Evolutionary conservation across 1,140 invertebrate species (phyloP), one percentile per base, ranked within the genome.

Genomic region (Meloidogyne hapla): DNA sequence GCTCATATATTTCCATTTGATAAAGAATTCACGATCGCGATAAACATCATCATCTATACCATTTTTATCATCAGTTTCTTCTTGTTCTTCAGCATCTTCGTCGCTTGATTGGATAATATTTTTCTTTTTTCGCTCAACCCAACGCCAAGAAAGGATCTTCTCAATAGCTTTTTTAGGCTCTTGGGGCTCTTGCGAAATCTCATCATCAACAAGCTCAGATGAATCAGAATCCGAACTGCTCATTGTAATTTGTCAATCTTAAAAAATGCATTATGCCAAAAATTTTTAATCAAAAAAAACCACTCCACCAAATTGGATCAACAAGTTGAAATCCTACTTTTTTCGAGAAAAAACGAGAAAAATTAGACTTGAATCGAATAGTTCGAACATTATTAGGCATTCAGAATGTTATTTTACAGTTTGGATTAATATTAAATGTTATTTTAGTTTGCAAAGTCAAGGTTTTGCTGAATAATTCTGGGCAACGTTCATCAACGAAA

Each of bases 101-200:
- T 80, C 76, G 15, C 76, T 70, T 0, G 77, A 64, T 18, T 80
- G 83, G 4, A 85, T 84, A 1, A 79, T 77, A 63, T 88, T 87
- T 21, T 73, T 25, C 61, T 82, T 48, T 5, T 48, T 48, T 48
- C 45, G 70, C 69, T 87, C 87, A 21, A 81, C 81, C 90, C 90
- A 91, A 77, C 93, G 91, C 97, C 96, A 99, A 0, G 95, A 98
- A 18, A 99, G 89, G 76, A 99, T 96, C 89, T 97, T 98, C 2
- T 92, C 91, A 0, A 97, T 94, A 89, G 93, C 93, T 0, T 92
- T 93, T 65, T 92, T 91, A 12, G 93, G 92, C 68, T 93, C 92
- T 88, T 92, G 93, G 90, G 92, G 84, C 21, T 48, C 45, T 48
- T 48, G 45, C 13, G 13, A 48, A 48, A 48, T 15, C 15, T 48